Conservation (phyloP, 2,113 vertebrate species). For the Archilochus colubris region DNA sequence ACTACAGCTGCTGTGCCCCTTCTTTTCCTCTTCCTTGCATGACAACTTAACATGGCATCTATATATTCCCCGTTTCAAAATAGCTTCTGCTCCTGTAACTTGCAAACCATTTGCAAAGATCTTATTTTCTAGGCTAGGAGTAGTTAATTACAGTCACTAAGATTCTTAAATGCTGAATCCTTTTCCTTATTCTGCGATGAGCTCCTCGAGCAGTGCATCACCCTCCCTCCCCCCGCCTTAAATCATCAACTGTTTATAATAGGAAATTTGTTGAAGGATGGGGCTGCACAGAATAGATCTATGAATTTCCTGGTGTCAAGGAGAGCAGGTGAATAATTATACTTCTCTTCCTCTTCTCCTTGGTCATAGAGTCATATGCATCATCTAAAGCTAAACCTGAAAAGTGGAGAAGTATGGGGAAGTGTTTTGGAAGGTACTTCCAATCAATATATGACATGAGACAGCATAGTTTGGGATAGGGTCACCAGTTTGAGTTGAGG, state of each 20-base stretch:
- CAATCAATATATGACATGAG: neutral
- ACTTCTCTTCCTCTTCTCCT: neutral
- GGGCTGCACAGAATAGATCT: neutral
- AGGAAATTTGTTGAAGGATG: neutral
- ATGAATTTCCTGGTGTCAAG: neutral
- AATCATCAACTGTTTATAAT: neutral
- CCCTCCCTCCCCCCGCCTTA: neutral
- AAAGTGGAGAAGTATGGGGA: neutral
- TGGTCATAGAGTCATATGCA: neutral
- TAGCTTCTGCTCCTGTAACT: constrained; percentile 10
- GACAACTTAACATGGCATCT: constrained; percentile 35
- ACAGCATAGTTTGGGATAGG: neutral
- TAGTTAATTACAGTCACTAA: constrained; percentile 30
- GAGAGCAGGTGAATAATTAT: neutral
- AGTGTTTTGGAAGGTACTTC: neutral
- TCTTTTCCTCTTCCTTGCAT: constrained; percentile 2
- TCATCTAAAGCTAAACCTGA: neutral
- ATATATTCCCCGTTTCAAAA: constrained; percentile 47
- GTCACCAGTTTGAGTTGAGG: neutral
- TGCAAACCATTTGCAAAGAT: neutral
- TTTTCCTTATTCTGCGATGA: neutral
- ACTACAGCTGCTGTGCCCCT: neutral
- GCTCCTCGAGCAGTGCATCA: neutral
- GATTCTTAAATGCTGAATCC: neutral
- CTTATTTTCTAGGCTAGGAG: constrained; percentile 29